These are phyloP conservation scores for Synanceia verrucosa DNA, from an alignment of 2,797 vertebrate species.

Conservation along the genomic window DNA sequence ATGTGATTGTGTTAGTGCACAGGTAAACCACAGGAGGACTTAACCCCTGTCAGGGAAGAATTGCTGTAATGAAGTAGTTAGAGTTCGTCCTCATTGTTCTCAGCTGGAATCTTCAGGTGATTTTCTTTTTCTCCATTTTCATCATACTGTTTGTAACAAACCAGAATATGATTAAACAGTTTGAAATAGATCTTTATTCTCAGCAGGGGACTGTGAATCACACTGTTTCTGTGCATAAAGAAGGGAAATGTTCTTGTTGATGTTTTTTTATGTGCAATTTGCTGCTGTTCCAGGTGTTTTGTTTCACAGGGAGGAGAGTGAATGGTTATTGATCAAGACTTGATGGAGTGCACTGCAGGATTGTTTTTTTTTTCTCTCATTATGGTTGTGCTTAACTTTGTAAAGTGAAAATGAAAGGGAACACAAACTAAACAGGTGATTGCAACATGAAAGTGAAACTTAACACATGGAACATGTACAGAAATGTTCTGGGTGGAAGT, in stretches of 20 bases:
- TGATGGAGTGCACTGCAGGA: conserved; percentile 16
- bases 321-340: conserved; percentile 59
- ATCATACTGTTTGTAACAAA: neutral
- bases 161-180: conserved; percentile 5
- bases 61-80: neutral
- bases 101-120: neutral
- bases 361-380: too few species aligned
- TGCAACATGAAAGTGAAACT: neutral
- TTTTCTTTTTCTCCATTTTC: neutral
- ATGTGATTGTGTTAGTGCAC: neutral
- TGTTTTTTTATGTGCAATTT: neutral
- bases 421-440: neutral
- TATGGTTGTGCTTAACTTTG: neutral
- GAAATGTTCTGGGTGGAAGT: neutral
- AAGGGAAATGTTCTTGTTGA: neutral
- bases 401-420: neutral
- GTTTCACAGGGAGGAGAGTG: conserved; percentile 13
- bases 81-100: neutral
- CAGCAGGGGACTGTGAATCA: neutral
- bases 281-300: conserved; percentile 38
- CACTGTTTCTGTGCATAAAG: neutral
- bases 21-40: neutral
- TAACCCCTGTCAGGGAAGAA: neutral
- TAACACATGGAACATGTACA: too few species aligned
- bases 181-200: conserved; percentile 8